These are phyloP conservation scores for Metellina segmentata DNA, from an alignment of 2,888 invertebrate species.

Conservation along the genomic window DNA sequence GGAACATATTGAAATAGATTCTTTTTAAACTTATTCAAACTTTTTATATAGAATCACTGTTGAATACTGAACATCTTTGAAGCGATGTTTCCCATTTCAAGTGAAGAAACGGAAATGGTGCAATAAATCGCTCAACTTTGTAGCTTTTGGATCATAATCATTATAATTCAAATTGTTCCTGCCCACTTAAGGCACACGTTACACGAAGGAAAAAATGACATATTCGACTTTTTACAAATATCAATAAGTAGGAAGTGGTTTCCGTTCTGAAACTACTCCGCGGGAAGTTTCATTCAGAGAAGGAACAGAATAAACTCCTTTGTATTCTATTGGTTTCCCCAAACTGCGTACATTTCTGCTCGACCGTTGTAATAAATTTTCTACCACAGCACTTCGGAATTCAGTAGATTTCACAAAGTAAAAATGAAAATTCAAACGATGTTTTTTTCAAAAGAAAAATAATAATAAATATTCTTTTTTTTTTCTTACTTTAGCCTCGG, in stretches of 20 bases:
- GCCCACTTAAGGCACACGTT: background rate
- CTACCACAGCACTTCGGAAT: slow-evolving; percentile 60
- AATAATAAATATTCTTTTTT: slow-evolving; percentile 19
- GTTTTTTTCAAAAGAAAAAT: slow-evolving; percentile 47
- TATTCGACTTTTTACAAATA: background rate
- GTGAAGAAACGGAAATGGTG: background rate
- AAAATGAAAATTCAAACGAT: slow-evolving; percentile 73
- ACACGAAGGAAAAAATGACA: slow-evolving; percentile 10
- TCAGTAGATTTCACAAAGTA: slow-evolving; percentile 64
- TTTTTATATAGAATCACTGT: too few species aligned
- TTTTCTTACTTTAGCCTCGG: background rate
- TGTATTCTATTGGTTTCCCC: slow-evolving; percentile 65
- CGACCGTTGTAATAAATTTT: slow-evolving; percentile 64
- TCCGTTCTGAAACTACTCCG: slow-evolving; percentile 8
- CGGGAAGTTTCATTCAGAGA: slow-evolving; percentile 46
- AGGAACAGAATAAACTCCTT: slow-evolving; percentile 56
- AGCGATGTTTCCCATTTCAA: too few species aligned
- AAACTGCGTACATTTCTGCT: slow-evolving; percentile 48
- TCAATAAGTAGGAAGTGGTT: slow-evolving; percentile 28
- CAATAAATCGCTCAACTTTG: background rate
- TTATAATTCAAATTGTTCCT: background rate
- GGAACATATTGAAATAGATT: too few species aligned
- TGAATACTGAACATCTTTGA: too few species aligned
- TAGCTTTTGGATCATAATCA: background rate
- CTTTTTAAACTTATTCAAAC: too few species aligned